Conservation (phyloP, 30 jellyfish, hydroid and myxozoan genomes). For the Aurelia aurita region DNA sequence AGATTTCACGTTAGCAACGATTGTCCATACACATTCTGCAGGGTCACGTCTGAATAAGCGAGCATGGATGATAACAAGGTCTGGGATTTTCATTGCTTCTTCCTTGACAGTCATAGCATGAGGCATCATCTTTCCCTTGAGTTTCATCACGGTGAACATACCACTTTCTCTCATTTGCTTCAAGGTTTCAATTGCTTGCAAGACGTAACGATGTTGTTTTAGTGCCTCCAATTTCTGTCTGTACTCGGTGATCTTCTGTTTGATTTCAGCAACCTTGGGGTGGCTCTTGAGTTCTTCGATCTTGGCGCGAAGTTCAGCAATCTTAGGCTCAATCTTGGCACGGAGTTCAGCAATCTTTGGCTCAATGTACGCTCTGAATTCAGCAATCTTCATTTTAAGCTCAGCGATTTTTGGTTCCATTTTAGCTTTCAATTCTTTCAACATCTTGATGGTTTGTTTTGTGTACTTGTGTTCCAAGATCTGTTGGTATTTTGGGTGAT, state of each 20-base stretch:
- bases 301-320: conserved; percentile 53
- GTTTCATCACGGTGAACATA: conserved; percentile 70
- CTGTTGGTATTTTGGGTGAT: conserved; percentile 74
- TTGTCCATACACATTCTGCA: conserved; percentile 94
- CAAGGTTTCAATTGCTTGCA: conserved; percentile 49
- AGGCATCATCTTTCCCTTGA: conserved; percentile 61
- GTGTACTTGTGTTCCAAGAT: conserved; percentile 65
- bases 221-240: conserved; percentile 55
- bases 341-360: conserved; percentile 46
- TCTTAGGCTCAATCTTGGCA: conserved; percentile 34
- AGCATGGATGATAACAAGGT: conserved; percentile 13
- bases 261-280: conserved; percentile 66
- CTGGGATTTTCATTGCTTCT: conserved; percentile 40
- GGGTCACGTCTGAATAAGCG: conserved; percentile 84
- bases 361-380: conserved; percentile 27
- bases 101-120: conserved; percentile 3
- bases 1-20: conserved; percentile 33
- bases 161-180: conserved; percentile 73
- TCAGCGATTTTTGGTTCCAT: conserved; percentile 52
- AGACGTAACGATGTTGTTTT: conserved; percentile 51
- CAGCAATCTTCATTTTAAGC: conserved; percentile 45
- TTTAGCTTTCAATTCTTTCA: conserved; percentile 36
- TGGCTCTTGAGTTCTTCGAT: conserved; percentile 58
- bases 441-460: conserved; percentile 36
- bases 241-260: conserved; percentile 53